Evolutionary conservation across 2,113 vertebrate genomes (phyloP).

Genomic region (Ifrita kowaldi): DNA sequence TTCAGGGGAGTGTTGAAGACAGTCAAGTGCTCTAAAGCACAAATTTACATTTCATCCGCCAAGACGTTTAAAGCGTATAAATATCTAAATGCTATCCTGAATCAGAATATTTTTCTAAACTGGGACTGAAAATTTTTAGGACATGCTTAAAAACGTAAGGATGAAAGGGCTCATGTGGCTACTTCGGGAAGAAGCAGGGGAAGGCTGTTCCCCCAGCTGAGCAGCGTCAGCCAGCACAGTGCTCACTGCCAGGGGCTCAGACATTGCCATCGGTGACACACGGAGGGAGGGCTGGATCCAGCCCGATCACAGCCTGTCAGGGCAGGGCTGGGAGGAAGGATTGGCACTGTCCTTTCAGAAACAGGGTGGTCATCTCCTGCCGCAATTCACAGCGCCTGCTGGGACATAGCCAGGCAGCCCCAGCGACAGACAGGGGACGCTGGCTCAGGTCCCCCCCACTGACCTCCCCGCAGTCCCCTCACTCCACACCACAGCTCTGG

Average conservation of each 20-base stretch:
- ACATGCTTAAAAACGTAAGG: not conserved
- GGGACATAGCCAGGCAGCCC: not conserved
- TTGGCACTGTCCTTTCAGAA: accelerated
- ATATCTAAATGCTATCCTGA: not conserved
- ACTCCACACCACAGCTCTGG: accelerated
- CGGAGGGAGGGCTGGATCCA: accelerated
- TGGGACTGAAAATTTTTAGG: not conserved
- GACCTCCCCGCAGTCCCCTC: not conserved
- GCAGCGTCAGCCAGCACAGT: accelerated
- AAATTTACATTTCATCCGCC: not conserved
- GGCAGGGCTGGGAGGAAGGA: accelerated
- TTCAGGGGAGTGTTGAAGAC: not conserved
- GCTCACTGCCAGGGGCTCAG: accelerated
- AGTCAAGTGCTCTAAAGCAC: not conserved
- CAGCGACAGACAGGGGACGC: accelerated
- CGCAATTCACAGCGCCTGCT: accelerated
- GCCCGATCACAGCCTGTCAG: accelerated
- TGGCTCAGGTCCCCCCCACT: accelerated
- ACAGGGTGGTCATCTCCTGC: accelerated
- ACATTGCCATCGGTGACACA: accelerated
- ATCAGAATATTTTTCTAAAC: not conserved
- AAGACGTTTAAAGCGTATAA: not conserved
- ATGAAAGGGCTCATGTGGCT: accelerated
- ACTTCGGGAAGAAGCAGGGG: not conserved
- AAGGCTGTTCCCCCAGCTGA: accelerated